Evolutionary conservation across 2,888 invertebrate species (phyloP), one percentile per base, ranked within the genome.

Genomic region (Strigamia transsilvanica): DNA sequence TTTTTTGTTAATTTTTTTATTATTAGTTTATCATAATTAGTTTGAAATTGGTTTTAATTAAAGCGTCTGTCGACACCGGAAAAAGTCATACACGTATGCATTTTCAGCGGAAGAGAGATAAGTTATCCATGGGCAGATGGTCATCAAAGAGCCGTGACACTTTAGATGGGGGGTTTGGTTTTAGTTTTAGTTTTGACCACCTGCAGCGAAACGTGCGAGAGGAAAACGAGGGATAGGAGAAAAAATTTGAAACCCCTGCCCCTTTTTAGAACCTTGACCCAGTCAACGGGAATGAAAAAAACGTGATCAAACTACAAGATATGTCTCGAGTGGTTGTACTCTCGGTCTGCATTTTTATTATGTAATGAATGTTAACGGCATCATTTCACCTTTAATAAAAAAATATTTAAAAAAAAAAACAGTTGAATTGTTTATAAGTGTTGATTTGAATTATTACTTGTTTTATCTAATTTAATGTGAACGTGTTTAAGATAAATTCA

Each of bases 71-170:
- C 73, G 32, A 73, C 73, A 73, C 73, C 73, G 73, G 73, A 73
- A 73, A 73, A 73, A 73, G 73, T 73, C 73, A 73, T 73, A 73
- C 73, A 27, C 12, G 27, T 73, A 0, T 73, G 73, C 73, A 32
- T 73, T 73, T 73, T 73, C 27, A 73, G 73, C 73, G 73, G 73
- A 73, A 73, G 27, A 32, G 73, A 73, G 73, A 73, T 73, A 73
- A 73, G 73, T 10, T 73, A 15, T 73, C 73, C 73, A 27, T 73
- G 73, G 73, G 73, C 73, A 73, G 73, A 73, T 73, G 73, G 73
- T 73, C 73, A 73, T 73, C 73, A 73, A 27, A 73, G 13, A 32
- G 73, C 73, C 73, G 73, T 73, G 73, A 73, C 73, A 73, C 27
- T 73, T 73, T 73, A 73, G 10, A 6, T 13, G 73, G 32, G 73